A percentile compares a stretch with the other conserved stretches of the same genome.
Evolutionary conservation across 2,888 invertebrate genomes (phyloP).

Genomic region (Galerucella calmariensis): DNA sequence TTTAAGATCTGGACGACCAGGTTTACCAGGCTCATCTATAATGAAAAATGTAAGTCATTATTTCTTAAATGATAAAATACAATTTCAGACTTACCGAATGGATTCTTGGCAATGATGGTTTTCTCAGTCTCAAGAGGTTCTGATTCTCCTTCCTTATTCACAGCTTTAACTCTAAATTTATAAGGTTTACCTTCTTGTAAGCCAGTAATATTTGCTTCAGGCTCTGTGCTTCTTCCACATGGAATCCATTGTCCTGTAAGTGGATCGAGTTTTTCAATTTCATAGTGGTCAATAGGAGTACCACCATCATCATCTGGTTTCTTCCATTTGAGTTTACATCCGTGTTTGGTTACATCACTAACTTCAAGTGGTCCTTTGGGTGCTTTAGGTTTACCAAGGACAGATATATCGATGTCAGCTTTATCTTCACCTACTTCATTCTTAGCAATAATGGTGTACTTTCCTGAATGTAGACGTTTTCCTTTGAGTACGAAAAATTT

Average conservation of each 20-base stretch:
- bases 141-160: slow-evolving; percentile 98
- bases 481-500: slow-evolving; percentile 88
- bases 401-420: slow-evolving; percentile 89
- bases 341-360: slow-evolving; percentile 89
- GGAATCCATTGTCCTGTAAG: slow-evolving; percentile 93
- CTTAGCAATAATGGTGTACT: slow-evolving; percentile 88
- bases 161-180: slow-evolving; percentile 97
- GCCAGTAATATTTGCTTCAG: slow-evolving; percentile 85
- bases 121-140: slow-evolving; percentile 95
- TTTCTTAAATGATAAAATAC: not conserved
- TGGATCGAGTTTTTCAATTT: slow-evolving; percentile 95
- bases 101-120: slow-evolving; percentile 97
- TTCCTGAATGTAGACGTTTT: slow-evolving; percentile 84
- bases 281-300: slow-evolving; percentile 91
- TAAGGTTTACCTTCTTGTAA: slow-evolving; percentile 96
- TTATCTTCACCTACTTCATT: slow-evolving; percentile 94
- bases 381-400: slow-evolving; percentile 80
- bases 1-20: slow-evolving; percentile 87
- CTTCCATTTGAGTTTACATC: slow-evolving; percentile 91
- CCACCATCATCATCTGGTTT: slow-evolving; percentile 98
- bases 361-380: slow-evolving; percentile 91
- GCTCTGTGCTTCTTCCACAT: slow-evolving; percentile 86
- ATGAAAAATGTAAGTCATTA: slow-evolving; percentile 42
- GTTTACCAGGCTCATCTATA: slow-evolving; percentile 89
- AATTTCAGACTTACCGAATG: slow-evolving; percentile 78